phyloP scores from a whole-genome alignment of 2,888 invertebrate species.

The Pterostichus madidus region DNA sequence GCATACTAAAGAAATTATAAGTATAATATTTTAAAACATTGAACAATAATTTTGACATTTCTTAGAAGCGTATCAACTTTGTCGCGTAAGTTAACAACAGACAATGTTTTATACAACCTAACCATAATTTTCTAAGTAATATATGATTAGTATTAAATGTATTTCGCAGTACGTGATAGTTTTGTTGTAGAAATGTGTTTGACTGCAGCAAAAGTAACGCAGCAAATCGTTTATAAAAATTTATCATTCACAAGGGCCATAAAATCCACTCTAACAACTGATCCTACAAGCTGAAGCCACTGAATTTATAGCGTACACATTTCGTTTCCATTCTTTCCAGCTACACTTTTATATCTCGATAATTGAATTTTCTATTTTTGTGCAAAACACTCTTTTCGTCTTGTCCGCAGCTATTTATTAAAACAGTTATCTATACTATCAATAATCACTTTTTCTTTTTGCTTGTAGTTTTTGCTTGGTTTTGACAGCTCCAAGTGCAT shows the following conservation, averaged over 20 bases:
- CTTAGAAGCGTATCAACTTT: no score
- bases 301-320: conserved; percentile 55
- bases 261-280: conserved; percentile 54
- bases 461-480: neutral
- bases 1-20: no score
- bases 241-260: conserved; percentile 57
- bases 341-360: conserved; percentile 36
- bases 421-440: conserved; percentile 41
- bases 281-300: conserved; percentile 38
- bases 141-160: no score
- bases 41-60: no score
- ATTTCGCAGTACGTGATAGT: neutral
- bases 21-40: no score
- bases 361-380: conserved; percentile 58
- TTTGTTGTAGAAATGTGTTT: neutral
- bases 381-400: neutral
- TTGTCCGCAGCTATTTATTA: conserved; percentile 42
- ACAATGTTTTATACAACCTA: no score
- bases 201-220: neutral
- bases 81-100: no score
- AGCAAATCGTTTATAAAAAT: conserved; percentile 57
- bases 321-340: conserved; percentile 48
- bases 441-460: conserved; percentile 32
- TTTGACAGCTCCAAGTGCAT: conserved; percentile 7
- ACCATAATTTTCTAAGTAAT: no score